phyloP scores from a whole-genome alignment of 1,140 invertebrate species.

The Forficula auricularia region DNA sequence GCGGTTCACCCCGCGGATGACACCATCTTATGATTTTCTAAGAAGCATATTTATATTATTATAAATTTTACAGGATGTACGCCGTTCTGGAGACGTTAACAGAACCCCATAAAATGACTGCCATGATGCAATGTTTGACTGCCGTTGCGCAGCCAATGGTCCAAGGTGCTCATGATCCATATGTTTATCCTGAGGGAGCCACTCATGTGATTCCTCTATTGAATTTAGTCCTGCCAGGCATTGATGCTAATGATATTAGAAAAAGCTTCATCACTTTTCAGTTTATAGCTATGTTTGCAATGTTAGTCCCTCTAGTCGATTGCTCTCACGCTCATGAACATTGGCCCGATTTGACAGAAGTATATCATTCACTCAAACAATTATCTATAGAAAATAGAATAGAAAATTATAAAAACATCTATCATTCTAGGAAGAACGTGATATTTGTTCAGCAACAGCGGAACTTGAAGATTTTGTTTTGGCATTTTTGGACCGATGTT shows the following conservation, averaged over 20 bases:
- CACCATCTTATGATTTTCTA: no score
- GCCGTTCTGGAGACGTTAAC: slow-evolving; percentile 65
- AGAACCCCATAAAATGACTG: slow-evolving; percentile 70
- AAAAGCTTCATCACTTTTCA: slow-evolving; percentile 67
- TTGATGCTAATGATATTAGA: slow-evolving; percentile 77
- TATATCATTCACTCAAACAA: slow-evolving; percentile 22
- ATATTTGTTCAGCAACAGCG: slow-evolving; percentile 60
- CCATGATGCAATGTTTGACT: slow-evolving; percentile 57
- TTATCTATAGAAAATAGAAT: slow-evolving; percentile 1
- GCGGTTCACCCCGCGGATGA: no score
- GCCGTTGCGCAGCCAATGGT: slow-evolving; percentile 51
- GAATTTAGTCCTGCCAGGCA: slow-evolving; percentile 61
- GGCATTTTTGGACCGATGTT: slow-evolving; percentile 65
- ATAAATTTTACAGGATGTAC: slow-evolving; percentile 39
- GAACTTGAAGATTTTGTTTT: slow-evolving; percentile 77
- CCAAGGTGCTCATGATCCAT: slow-evolving; percentile 34
- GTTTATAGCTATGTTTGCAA: slow-evolving; percentile 56
- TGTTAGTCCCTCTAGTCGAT: slow-evolving; percentile 65
- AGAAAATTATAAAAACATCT: slow-evolving; percentile 6
- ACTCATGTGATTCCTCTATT: slow-evolving; percentile 65
- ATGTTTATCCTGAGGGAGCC: slow-evolving; percentile 50
- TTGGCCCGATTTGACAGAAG: slow-evolving; percentile 52
- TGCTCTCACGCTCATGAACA: slow-evolving; percentile 52
- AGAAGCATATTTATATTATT: no score
- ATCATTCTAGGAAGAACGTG: slow-evolving; percentile 39